Base-by-base conservation (phyloP, 2,888 invertebrate species). In the Ormia ochracea region DNA sequence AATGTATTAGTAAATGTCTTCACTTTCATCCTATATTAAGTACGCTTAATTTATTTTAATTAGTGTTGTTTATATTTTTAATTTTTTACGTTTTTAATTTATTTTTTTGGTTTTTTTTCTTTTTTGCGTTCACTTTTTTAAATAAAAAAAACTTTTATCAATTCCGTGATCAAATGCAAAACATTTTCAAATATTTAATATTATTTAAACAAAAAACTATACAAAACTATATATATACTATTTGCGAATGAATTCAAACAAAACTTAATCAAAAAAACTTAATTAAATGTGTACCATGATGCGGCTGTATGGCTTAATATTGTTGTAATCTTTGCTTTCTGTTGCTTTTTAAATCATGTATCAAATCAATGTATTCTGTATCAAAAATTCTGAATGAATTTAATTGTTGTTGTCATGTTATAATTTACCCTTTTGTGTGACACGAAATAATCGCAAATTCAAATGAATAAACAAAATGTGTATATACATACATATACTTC, bases 41-140 rank as follows among this genome's bases (percentile, higher is more conserved):
- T 28, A 12, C 10, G 50, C 59, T 70, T 59, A 50, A 63, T 73
- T 52, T 50, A 61, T n/a, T n/a, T 19, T 45, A 23, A 69, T 43
- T 54, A 45, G 4, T 56, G 56, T 56, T 54, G 19, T 52, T 2
- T 23, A 43, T 68, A 31, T 68, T 7, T 61, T 73, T 28, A 33
- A 70, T 68, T 66, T 17, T 79, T 79, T 61, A 72, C 54, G n/a
- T 28, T 58, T 73, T 70, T 77, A 70, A 59, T 74, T 82, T 83
- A 79, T 82, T 82, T 82, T 83, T 83, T 83, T 81, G 82, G 38
- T 61, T 76, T 56, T 84, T 77, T 81, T 82, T 85, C 83, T 77
- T 83, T 65, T 75, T 59, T 69, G 38, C 59, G 65, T 52, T 59
- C 38, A 14, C 31, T 61, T 33, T 45, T 50, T 48, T 12, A n/a